Base-by-base conservation (phyloP, 2,797 vertebrate genomes). In the Craterocephalus amniculus region DNA sequence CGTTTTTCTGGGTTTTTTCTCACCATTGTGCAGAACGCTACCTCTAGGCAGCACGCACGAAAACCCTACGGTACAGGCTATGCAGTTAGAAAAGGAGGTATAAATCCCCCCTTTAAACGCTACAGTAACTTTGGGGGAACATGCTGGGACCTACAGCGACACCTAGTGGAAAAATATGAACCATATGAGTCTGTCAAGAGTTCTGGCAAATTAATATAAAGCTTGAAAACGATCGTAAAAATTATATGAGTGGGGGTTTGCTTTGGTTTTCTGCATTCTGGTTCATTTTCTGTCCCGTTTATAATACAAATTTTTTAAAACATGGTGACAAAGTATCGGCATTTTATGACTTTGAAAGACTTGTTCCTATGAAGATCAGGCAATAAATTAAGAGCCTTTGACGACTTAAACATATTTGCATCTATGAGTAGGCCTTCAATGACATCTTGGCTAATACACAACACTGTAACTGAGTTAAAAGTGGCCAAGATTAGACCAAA, bases 111-210 rank as follows among this genome's bases (percentile, higher is more conserved):
- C n/a, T 22, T 3, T 22, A 22, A 22, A 22, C 45, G n/a, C 45
- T 10, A 10, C n/a, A 38, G 65, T 14, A 35, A 51, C 55, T 71
- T 64, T 34, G 14, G 40, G 35, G 11, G 18, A 32, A 22, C 38
- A 82, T 73, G 36, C 18, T 3, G 80, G 68, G 48, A 55, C 1
- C 63, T 80, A 35, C 62, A 67, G 0, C 12, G 83, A 76, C 89
- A 79, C 65, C 91, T 84, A 70, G 24, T 76, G 91, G 87, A 61
- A 5, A 20, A 54, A 66, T 35, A 18, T 8, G 67, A 3, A 55
- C 24, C 13, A 54, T 5, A 6, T 6, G 12, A 24, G 1, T 22
- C 24, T 26, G 20, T 49, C 49, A 4, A 13, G 3, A 51, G 22
- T 22, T 12, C 10, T 27, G 26, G 26, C 13, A 27, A 27, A 29